Evolutionary conservation across 2,113 vertebrate genomes (phyloP).

Genomic region (Ardeotis arabs): DNA sequence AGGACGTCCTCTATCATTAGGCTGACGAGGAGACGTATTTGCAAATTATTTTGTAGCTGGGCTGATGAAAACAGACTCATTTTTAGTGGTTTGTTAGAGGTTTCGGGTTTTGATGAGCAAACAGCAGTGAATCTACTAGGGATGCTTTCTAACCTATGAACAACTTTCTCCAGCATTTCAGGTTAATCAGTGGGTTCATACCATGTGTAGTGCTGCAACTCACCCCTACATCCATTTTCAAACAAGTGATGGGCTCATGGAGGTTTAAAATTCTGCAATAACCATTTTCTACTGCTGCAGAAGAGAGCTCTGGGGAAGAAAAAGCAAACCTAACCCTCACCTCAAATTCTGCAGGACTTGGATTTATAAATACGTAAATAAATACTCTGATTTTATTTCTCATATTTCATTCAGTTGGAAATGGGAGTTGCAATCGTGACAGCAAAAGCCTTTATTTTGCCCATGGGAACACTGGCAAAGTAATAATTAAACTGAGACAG

Average conservation of each 20-base stretch:
- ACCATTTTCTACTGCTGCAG: not conserved
- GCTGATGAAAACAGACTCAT: not conserved
- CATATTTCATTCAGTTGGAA: not conserved
- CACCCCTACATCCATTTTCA: not conserved
- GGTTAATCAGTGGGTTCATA: not conserved
- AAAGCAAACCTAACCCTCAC: not conserved
- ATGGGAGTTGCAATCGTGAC: not conserved
- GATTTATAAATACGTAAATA: not conserved
- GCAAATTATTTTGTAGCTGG: not conserved
- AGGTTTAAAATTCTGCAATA: not conserved
- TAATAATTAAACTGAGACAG: not conserved
- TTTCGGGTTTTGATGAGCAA: not conserved
- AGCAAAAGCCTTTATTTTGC: not conserved
- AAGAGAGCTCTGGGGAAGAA: not conserved
- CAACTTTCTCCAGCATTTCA: not conserved
- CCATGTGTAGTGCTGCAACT: not conserved
- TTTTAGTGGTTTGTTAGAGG: not conserved
- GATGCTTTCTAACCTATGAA: not conserved
- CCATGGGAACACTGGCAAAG: not conserved
- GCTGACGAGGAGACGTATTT: not conserved
- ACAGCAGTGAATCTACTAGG: not conserved
- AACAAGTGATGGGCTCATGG: not conserved
- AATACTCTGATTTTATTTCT: not conserved
- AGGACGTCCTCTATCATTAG: not conserved
- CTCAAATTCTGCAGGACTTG: not conserved